Conservation (phyloP, 2,113 vertebrate genomes). For the Uria aalge region DNA sequence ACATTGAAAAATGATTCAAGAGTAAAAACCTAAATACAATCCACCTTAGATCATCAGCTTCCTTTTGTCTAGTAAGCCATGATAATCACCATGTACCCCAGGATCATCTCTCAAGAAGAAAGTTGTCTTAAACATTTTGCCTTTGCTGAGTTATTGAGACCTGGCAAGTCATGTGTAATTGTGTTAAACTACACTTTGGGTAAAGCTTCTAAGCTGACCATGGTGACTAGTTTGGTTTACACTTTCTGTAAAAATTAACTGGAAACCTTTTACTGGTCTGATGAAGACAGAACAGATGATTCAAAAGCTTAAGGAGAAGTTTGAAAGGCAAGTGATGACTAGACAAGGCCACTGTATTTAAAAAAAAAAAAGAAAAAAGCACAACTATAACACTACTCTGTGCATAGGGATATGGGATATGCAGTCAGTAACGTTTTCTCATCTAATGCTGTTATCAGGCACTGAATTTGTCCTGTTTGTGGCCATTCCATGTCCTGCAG, state of each 20-base stretch:
- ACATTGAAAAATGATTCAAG: background rate
- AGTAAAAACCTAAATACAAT: background rate
- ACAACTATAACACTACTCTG: background rate
- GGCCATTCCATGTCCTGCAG: background rate
- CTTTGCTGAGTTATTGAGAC: background rate
- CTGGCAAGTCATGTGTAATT: background rate
- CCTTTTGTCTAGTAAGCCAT: background rate
- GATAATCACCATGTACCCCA: background rate
- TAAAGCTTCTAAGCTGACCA: background rate
- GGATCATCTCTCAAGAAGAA: background rate
- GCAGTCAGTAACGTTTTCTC: background rate
- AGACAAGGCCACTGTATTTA: background rate
- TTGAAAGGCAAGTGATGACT: background rate
- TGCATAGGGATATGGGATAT: background rate
- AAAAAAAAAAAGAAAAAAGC: background rate
- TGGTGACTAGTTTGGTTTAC: background rate
- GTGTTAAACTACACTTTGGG: background rate
- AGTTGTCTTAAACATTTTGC: background rate
- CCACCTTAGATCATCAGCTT: background rate
- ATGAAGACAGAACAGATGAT: background rate
- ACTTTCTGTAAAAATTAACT: no score
- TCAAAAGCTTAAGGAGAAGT: background rate
- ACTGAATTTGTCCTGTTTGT: background rate
- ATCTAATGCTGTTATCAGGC: background rate
- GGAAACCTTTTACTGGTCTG: background rate